Evolutionary conservation across 2,888 invertebrate species (phyloP).

Genomic region (Bruchidius siliquastri): DNA sequence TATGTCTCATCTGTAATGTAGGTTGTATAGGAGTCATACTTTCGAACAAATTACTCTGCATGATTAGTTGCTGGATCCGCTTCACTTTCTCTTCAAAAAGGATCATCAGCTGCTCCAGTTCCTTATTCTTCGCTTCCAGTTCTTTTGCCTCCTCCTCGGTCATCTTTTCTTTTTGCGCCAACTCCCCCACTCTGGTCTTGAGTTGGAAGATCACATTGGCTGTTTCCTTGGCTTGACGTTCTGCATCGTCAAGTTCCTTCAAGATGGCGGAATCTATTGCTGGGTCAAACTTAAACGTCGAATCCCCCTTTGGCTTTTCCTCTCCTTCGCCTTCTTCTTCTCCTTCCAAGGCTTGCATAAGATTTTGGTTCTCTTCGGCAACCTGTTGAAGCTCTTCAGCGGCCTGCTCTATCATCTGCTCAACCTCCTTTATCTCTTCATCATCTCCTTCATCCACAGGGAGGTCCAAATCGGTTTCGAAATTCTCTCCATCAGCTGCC

Average conservation of each 20-base stretch:
- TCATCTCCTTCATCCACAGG: constrained; percentile 15
- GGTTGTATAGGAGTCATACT: constrained; percentile 35
- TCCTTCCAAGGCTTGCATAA: constrained; percentile 26
- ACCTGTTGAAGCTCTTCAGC: constrained; percentile 35
- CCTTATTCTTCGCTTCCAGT: constrained; percentile 54
- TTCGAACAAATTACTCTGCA: constrained; percentile 43
- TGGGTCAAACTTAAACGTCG: constrained; percentile 30
- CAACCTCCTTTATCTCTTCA: constrained; percentile 38
- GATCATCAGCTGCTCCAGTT: constrained; percentile 56
- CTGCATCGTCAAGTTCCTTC: constrained; percentile 48
- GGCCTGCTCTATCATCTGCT: constrained; percentile 37
- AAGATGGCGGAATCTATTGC: constrained; percentile 39
- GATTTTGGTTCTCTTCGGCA: constrained; percentile 34
- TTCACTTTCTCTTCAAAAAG: constrained; percentile 59
- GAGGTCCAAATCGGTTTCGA: constrained; percentile 10
- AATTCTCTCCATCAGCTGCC: not conserved
- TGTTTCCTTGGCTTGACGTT: constrained; percentile 48
- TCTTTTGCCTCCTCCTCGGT: constrained; percentile 55
- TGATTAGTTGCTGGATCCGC: constrained; percentile 51
- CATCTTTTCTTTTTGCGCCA: constrained; percentile 54
- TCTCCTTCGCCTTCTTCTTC: constrained; percentile 11
- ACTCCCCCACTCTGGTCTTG: constrained; percentile 41
- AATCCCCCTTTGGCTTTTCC: constrained; percentile 10
- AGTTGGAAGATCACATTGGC: constrained; percentile 47
- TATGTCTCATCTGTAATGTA: constrained; percentile 24